Evolutionary conservation across 2,113 vertebrate species (phyloP), one percentile per base, ranked within the genome.

Genomic region (Sialia sialis): DNA sequence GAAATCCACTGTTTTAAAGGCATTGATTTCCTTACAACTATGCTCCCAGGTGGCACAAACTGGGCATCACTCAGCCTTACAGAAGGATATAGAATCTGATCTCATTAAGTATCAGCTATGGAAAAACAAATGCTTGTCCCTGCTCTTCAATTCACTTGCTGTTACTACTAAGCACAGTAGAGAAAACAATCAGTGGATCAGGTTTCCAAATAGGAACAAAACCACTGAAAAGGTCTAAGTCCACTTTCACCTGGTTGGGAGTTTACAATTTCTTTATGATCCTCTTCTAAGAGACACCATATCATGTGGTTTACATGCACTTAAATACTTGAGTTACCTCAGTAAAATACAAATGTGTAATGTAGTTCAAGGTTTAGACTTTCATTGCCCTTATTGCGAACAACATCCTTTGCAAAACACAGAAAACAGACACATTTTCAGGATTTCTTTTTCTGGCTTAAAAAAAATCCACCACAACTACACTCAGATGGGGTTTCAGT

Each of bases 51-150:
- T 36, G 48, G 38, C 34, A 87, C 10, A 7, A 74, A 84, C 10
- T 9, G 27, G 36, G n/a, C 36, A 44, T 72, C 60, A 10, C 29
- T 89, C 60, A 67, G 79, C 29, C 59, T 72, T 64, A n/a, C 11
- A 75, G 26, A 59, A 75, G 49, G 21, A 64, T 66, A 23, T 13
- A 73, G 27, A 93, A 84, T 62, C 46, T 18, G 87, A 95, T 84
- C 70, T 73, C 10, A 10, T 87, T 95, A 97, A 95, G 62, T 87
- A 94, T 94, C 90, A 96, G 80, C 52, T 78, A 48, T 77, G 51
- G 84, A 95, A 97, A 95, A 96, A 89, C 0, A 21, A 56, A 38
- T 2, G 4, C 72, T 94, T 81, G 62, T 55, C 55, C 38, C 74
- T 67, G 22, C 19, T 83, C 94, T 96, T 90, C 69, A 41, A 75